These are phyloP conservation scores for Panonychus citri DNA, from an alignment of 1,140 invertebrate species.

Conservation along the genomic window DNA sequence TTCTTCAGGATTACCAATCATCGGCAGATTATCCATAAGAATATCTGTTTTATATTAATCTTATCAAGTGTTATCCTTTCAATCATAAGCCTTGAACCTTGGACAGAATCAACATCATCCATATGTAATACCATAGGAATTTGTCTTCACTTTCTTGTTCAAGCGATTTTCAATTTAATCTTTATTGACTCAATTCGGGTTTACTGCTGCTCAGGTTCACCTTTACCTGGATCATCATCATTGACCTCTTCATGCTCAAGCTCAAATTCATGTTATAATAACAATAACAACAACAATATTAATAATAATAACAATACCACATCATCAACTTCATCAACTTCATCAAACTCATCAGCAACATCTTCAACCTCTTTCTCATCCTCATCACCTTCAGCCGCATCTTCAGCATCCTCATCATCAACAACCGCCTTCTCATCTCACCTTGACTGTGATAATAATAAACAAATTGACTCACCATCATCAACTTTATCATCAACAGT, in stretches of 20 bases:
- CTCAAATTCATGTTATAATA: too few relatives aligned
- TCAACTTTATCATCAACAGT: too few relatives aligned
- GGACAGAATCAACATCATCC: neutral
- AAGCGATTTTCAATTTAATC: neutral
- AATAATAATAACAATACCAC: too few relatives aligned
- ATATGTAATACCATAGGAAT: neutral
- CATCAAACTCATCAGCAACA: too few relatives aligned
- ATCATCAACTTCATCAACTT: too few relatives aligned
- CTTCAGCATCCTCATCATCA: too few relatives aligned
- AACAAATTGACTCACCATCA: neutral
- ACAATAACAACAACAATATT: too few relatives aligned
- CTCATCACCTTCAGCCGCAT: too few relatives aligned
- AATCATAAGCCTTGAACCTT: neutral
- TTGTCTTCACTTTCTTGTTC: neutral
- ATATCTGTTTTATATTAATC: neutral
- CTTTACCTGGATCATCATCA: too few relatives aligned
- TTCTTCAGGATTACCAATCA: neutral
- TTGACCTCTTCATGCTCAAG: too few relatives aligned
- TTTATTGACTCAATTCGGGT: neutral
- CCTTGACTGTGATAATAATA: neutral
- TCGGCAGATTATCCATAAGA: neutral
- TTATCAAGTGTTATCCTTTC: neutral
- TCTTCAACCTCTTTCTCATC: too few relatives aligned
- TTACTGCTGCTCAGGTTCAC: neutral
- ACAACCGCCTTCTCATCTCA: neutral